Percentiles rank a stretch among this genome's conserved stretches.
Conservation (phyloP, 2,113 vertebrate species). For the Pseudorectes ferrugineus region DNA sequence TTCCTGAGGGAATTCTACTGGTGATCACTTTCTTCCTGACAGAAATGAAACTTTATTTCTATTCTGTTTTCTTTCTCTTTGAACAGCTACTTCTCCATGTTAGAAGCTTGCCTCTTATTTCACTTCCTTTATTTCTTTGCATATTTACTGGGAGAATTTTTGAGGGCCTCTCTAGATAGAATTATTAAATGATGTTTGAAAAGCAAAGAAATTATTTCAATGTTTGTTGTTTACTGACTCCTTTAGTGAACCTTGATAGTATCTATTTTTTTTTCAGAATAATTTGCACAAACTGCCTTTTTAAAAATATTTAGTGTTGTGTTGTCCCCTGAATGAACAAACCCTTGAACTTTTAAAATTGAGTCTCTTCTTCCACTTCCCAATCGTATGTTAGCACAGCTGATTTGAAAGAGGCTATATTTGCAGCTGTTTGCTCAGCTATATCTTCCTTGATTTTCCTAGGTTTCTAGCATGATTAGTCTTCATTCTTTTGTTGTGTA, state of each 20-base stretch:
- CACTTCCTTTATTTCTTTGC: neutral
- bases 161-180: neutral
- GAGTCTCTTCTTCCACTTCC: neutral
- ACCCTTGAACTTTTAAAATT: neutral
- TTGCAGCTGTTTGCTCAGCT: neutral
- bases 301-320: neutral
- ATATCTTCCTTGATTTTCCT: neutral
- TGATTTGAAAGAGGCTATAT: neutral
- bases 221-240: neutral
- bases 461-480: neutral
- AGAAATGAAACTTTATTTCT: neutral
- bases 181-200: neutral
- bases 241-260: neutral
- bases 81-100: neutral
- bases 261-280: neutral
- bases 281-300: neutral
- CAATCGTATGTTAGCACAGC: neutral
- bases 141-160: neutral
- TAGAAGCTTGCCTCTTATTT: neutral
- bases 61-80: neutral
- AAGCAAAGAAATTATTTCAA: neutral
- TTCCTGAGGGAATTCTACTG: neutral
- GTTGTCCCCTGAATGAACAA: neutral
- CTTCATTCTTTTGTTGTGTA: neutral
- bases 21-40: neutral